phyloP scores from a whole-genome alignment of 30 jellyfish, hydroid and myxozoan species.

The Aurelia coerulea region DNA sequence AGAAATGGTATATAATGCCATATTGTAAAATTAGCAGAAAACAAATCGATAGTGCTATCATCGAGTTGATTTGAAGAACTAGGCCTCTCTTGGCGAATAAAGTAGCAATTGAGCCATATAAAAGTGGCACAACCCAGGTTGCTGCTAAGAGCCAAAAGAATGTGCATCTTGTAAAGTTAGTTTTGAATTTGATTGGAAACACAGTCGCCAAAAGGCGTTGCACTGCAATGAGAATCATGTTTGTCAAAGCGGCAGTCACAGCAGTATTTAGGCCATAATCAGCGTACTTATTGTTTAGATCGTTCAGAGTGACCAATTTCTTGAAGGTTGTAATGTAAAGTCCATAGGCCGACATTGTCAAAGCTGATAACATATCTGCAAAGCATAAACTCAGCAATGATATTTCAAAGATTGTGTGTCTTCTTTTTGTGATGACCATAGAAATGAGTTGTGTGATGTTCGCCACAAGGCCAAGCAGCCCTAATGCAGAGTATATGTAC shows the following conservation, averaged over 20 bases:
- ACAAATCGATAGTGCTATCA: not conserved
- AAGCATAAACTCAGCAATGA: not conserved
- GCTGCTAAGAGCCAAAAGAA: not conserved
- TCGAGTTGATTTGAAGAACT: not conserved
- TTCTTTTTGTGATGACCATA: not conserved
- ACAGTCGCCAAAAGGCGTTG: constrained; percentile 3
- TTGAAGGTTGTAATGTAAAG: not conserved
- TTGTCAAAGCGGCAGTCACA: not conserved
- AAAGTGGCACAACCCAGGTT: not conserved
- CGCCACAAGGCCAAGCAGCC: not conserved
- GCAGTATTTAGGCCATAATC: not conserved
- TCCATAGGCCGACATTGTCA: not conserved
- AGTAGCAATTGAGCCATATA: not conserved
- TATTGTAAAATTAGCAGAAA: not conserved
- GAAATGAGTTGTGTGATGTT: not conserved
- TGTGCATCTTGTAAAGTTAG: not conserved
- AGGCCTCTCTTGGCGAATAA: not conserved
- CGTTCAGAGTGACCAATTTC: not conserved
- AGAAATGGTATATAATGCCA: not conserved
- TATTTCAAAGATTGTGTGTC: not conserved
- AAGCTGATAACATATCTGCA: constrained; percentile 4
- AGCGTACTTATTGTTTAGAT: not conserved
- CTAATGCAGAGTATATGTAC: constrained; percentile 4
- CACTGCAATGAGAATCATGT: not conserved
- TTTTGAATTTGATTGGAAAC: constrained; percentile 3